These are phyloP conservation scores for Melanotaenia parkinsoni DNA, from an alignment of 2,797 vertebrate species.

Conservation along the genomic window DNA sequence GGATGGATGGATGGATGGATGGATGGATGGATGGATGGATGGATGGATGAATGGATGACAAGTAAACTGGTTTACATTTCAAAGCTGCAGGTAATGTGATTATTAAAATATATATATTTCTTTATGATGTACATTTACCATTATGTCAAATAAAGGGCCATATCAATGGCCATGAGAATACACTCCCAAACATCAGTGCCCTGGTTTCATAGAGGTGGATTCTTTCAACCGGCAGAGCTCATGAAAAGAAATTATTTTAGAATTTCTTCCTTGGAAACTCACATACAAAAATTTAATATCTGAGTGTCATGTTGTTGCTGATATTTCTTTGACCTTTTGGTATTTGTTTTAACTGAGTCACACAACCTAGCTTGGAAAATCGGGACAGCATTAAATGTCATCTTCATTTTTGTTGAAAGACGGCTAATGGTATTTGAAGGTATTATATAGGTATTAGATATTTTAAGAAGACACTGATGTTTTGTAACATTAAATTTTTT, in stretches of 20 bases:
- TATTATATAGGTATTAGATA: too few relatives aligned
- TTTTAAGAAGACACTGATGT: too few relatives aligned
- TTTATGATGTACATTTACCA: background rate
- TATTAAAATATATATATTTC: too few relatives aligned
- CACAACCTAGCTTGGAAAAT: too few relatives aligned
- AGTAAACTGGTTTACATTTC: too few relatives aligned
- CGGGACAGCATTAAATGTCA: too few relatives aligned
- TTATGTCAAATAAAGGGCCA: background rate
- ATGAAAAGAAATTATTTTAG: background rate
- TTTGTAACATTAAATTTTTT: background rate
- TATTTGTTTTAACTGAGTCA: background rate
- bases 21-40: too few relatives aligned
- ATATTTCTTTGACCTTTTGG: slow-evolving; percentile 21
- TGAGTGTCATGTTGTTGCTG: background rate
- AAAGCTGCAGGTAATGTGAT: too few relatives aligned
- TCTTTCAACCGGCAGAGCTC: background rate
- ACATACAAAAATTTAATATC: background rate
- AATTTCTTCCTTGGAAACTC: background rate
- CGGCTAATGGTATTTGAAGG: too few relatives aligned
- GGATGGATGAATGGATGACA: too few relatives aligned
- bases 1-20: too few relatives aligned
- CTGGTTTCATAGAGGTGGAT: background rate
- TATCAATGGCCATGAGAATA: background rate
- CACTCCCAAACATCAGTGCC: background rate
- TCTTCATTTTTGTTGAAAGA: too few relatives aligned